A percentile compares a stretch with the other conserved stretches of the same genome.
Evolutionary conservation across 37 sponge, comb jelly and placozoan genomes (phyloP).

Genomic region (Aphrocallistes beatrix): DNA sequence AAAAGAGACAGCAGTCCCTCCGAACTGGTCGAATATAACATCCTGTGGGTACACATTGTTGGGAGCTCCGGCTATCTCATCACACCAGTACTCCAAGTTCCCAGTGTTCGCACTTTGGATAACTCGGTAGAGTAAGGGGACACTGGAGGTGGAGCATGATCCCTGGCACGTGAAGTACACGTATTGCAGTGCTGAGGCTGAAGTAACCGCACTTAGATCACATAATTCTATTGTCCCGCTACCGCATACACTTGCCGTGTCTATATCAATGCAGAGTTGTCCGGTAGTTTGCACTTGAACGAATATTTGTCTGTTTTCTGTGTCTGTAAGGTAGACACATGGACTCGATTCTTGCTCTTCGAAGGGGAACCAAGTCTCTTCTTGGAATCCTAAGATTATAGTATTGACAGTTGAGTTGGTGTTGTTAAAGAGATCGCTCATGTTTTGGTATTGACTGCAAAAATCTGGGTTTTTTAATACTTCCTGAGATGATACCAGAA

Average conservation of each 20-base stretch:
- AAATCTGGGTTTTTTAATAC: neutral
- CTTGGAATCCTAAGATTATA: neutral
- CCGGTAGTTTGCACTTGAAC: neutral
- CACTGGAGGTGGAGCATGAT: neutral
- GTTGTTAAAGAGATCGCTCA: neutral
- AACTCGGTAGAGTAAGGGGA: neutral
- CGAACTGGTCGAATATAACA: neutral
- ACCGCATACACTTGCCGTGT: neutral
- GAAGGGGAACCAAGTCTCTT: neutral
- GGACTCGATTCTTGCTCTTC: neutral
- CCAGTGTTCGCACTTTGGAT: neutral
- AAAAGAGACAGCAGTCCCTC: neutral
- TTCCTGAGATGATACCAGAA: neutral
- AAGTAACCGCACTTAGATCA: neutral
- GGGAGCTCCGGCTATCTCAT: neutral
- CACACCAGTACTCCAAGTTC: neutral
- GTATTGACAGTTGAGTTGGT: neutral
- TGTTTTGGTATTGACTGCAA: neutral
- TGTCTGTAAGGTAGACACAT: neutral
- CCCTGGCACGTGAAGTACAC: neutral
- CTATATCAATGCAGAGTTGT: neutral
- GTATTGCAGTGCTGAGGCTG: neutral
- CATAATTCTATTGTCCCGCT: neutral
- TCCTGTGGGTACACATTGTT: conserved; percentile 1
- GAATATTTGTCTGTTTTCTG: neutral